phyloP scores from a whole-genome alignment of 2,113 vertebrate species.

The Dicentrarchus labrax region DNA sequence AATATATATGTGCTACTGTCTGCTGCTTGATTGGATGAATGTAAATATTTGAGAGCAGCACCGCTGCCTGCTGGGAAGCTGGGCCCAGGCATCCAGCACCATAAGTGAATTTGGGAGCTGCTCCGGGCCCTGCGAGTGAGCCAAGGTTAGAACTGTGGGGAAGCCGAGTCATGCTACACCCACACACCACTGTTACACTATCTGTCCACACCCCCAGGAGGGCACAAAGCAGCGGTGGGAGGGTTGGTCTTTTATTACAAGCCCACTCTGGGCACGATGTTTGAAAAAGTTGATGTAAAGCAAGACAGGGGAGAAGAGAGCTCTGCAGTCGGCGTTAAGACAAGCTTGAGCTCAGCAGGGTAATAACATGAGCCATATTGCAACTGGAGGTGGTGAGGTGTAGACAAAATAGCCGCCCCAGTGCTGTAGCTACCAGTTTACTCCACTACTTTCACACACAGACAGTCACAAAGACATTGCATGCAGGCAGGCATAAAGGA shows the following conservation, averaged over 20 bases:
- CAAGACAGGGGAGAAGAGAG: conserved; percentile 18
- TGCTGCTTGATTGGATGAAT: conserved; percentile 67
- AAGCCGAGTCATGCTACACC: conserved; percentile 29
- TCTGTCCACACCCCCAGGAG: conserved; percentile 64
- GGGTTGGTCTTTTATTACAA: conserved; percentile 54
- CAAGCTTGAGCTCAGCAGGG: conserved; percentile 55
- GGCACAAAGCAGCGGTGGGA: conserved; percentile 21
- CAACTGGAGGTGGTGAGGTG: conserved; percentile 46
- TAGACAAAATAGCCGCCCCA: conserved; percentile 68
- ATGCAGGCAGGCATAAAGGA: conserved; percentile 32
- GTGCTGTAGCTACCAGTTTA: conserved; percentile 49
- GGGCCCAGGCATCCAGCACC: conserved; percentile 38
- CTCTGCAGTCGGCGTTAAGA: conserved; percentile 27
- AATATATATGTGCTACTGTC: conserved; percentile 73
- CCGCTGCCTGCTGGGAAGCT: conserved; percentile 54
- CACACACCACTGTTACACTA: conserved; percentile 50
- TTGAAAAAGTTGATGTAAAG: conserved; percentile 63
- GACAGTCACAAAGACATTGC: conserved; percentile 11
- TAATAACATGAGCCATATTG: conserved; percentile 64
- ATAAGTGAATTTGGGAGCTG: conserved; percentile 63
- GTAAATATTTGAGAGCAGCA: conserved; percentile 76
- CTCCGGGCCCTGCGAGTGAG: conserved; percentile 17
- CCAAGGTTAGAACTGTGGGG: conserved; percentile 17
- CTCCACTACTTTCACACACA: conserved; percentile 9
- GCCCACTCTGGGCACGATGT: conserved; percentile 27